Percentiles rank a stretch among this genome's conserved stretches.
Conservation (phyloP, 2,888 invertebrate genomes). For the Cerceris rybyensis region DNA sequence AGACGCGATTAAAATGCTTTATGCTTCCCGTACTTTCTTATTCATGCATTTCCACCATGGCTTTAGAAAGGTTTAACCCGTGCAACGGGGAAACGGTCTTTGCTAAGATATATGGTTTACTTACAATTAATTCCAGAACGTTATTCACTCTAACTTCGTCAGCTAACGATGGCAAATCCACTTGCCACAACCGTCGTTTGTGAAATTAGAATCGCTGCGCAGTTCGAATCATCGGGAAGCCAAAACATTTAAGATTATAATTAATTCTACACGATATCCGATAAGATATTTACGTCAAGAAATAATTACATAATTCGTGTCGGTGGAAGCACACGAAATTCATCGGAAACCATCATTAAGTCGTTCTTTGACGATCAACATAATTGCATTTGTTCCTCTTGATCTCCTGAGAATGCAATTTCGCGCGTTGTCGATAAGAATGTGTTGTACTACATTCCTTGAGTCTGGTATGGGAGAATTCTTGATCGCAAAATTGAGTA, state of each 20-base stretch:
- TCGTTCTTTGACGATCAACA: background rate
- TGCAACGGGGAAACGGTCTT: background rate
- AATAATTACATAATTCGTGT: background rate
- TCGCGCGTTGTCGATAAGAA: too few relatives aligned
- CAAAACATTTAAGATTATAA: background rate
- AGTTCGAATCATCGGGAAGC: constrained; percentile 3
- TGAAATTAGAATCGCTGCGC: constrained; percentile 4
- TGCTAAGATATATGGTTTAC: constrained; percentile 8
- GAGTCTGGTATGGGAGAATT: too few relatives aligned
- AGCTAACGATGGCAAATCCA: constrained; percentile 8
- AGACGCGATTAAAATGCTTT: constrained; percentile 6
- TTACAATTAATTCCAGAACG: constrained; percentile 16
- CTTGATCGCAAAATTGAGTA: too few relatives aligned
- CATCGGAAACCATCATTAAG: too few relatives aligned
- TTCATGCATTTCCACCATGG: background rate
- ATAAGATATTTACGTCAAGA: background rate
- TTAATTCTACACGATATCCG: background rate
- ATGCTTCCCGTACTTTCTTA: background rate
- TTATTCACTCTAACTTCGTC: background rate
- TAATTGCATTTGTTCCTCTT: background rate
- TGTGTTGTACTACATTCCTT: too few relatives aligned
- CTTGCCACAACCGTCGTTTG: background rate
- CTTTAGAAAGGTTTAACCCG: background rate
- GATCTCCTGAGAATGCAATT: too few relatives aligned
- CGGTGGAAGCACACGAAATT: too few relatives aligned